phyloP scores from a whole-genome alignment of 2,888 invertebrate genomes.

The Agriopis aurantiaria region DNA sequence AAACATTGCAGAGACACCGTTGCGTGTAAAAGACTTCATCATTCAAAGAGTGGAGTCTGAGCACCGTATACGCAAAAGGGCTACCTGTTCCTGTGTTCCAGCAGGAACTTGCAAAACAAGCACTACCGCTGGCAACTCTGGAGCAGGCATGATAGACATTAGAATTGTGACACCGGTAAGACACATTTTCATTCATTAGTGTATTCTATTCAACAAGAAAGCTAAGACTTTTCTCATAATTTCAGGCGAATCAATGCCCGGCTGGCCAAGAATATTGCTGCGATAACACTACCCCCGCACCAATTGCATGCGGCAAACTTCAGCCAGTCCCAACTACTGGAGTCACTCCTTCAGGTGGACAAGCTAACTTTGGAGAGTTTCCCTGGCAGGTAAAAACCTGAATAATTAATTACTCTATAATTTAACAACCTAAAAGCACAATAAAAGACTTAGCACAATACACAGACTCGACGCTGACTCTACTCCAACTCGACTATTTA shows the following conservation, averaged over 20 bases:
- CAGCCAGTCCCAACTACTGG: constrained; percentile 68
- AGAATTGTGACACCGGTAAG: constrained; percentile 88
- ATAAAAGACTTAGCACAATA: too few relatives aligned
- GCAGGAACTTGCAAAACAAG: constrained; percentile 67
- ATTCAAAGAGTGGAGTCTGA: constrained; percentile 35
- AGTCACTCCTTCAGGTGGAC: constrained; percentile 76
- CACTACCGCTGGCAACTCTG: constrained; percentile 61
- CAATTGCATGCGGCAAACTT: constrained; percentile 78
- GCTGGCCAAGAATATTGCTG: constrained; percentile 80
- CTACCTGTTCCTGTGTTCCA: constrained; percentile 71
- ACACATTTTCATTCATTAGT: not conserved
- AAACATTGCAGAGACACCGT: constrained; percentile 46
- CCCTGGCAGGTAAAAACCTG: constrained; percentile 88
- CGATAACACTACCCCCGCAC: constrained; percentile 52
- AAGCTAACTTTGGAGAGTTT: constrained; percentile 89
- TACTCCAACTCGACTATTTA: too few relatives aligned
- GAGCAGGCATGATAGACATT: constrained; percentile 87
- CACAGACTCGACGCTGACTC: too few relatives aligned
- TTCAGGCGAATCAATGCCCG: constrained; percentile 61
- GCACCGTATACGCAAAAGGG: constrained; percentile 71
- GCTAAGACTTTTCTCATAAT: not conserved
- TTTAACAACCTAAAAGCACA: too few relatives aligned
- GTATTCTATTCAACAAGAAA: not conserved
- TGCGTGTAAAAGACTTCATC: constrained; percentile 48
- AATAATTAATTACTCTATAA: not conserved